Conservation (phyloP, 2,797 vertebrate genomes). For the Microtus obscurus region DNA sequence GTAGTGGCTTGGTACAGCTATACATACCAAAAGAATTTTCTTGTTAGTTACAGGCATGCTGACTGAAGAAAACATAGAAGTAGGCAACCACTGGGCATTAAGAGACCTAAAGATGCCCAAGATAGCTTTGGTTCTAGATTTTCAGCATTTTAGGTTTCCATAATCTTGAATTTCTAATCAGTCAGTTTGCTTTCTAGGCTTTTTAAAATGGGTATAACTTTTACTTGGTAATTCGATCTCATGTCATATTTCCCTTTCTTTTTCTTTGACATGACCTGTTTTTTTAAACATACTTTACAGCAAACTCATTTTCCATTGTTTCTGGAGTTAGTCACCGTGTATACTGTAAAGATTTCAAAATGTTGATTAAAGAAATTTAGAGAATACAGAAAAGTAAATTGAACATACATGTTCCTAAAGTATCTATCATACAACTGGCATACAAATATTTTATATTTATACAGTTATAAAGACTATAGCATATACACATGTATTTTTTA, state of each 20-base stretch:
- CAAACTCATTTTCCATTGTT: not conserved
- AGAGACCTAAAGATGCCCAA: not conserved
- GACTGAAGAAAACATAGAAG: not conserved
- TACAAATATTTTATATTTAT: not conserved
- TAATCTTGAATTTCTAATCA: not conserved
- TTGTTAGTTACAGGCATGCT: not conserved
- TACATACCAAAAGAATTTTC: not conserved
- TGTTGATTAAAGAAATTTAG: not conserved
- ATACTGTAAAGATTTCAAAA: not conserved
- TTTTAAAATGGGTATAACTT: not conserved
- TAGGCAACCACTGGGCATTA: not conserved
- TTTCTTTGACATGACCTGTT: constrained; percentile 10
- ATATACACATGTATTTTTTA: not conserved
- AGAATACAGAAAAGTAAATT: not conserved
- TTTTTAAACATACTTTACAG: not conserved
- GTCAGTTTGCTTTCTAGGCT: not conserved
- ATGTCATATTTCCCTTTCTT: not conserved
- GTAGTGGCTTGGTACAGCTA: not conserved
- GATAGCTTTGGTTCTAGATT: not conserved
- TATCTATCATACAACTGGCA: not conserved
- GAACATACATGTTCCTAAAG: not conserved
- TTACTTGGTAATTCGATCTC: not conserved
- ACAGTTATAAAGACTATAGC: not conserved
- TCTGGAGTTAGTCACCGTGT: not conserved
- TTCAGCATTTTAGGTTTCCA: not conserved